A percentile compares a stretch with the other conserved stretches of the same genome.
These are phyloP conservation scores for Porites divaricata DNA, from an alignment of 92 coral and sea anemone genomes.

Conservation along the genomic window DNA sequence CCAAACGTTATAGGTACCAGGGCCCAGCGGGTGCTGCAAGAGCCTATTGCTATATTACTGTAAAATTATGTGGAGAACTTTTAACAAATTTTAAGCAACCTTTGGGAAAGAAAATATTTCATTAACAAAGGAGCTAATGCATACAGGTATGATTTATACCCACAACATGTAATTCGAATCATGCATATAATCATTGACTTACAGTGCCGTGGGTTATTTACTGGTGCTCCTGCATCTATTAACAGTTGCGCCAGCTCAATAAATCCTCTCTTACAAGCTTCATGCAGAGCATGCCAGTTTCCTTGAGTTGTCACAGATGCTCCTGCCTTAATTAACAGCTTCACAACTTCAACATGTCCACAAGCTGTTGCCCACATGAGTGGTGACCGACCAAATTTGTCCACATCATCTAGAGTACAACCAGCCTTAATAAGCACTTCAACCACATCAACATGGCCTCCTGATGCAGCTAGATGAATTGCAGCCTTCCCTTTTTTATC, in stretches of 20 bases:
- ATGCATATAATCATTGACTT: too few relatives aligned
- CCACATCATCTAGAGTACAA: slow-evolving; percentile 73
- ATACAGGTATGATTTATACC: too few relatives aligned
- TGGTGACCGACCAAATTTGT: slow-evolving; percentile 93
- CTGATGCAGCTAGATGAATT: slow-evolving; percentile 81
- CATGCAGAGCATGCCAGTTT: slow-evolving; percentile 97
- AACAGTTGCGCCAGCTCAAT: slow-evolving; percentile 74
- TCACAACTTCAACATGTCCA: slow-evolving; percentile 69
- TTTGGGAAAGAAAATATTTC: too few relatives aligned
- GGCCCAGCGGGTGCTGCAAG: too few relatives aligned
- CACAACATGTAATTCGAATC: too few relatives aligned
- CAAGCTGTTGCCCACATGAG: slow-evolving; percentile 91
- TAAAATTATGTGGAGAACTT: too few relatives aligned
- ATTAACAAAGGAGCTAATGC: too few relatives aligned
- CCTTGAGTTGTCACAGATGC: slow-evolving; percentile 71
- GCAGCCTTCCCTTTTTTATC: too few relatives aligned
- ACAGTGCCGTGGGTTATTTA: slow-evolving; percentile 92
- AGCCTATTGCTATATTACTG: too few relatives aligned
- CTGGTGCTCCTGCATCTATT: slow-evolving; percentile 81
- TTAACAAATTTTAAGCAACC: too few relatives aligned
- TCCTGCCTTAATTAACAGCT: slow-evolving; percentile 81
- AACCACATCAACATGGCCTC: slow-evolving; percentile 76
- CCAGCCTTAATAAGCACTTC: slow-evolving; percentile 72
- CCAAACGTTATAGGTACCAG: too few relatives aligned
- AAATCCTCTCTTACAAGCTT: slow-evolving; percentile 90